These are phyloP conservation scores for Apamea anceps DNA, from an alignment of 2,888 invertebrate species.

Conservation along the genomic window DNA sequence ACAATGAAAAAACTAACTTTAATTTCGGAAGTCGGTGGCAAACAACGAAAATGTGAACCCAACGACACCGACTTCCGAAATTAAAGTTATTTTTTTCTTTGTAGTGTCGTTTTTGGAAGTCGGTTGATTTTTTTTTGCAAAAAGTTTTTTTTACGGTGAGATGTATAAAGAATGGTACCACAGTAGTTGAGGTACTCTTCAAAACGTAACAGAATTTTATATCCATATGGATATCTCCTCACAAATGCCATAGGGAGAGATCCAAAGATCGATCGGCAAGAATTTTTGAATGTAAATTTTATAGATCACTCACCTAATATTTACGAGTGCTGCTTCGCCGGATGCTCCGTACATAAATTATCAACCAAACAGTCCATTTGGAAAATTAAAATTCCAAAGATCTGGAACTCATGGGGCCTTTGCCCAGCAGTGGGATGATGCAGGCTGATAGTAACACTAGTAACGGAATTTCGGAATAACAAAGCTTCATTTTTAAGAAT, in stretches of 20 bases:
- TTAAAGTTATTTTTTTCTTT: too few species aligned
- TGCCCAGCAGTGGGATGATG: not conserved
- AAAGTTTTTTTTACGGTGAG: too few species aligned
- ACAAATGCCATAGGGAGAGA: not conserved
- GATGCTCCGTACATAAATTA: conserved; percentile 69
- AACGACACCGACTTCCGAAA: too few species aligned
- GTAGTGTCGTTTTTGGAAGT: too few species aligned
- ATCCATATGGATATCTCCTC: conserved; percentile 1
- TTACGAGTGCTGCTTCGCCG: conserved; percentile 54
- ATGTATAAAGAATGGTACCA: too few species aligned
- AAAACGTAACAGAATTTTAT: not conserved
- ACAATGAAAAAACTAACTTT: too few species aligned
- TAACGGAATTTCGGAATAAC: conserved; percentile 50
- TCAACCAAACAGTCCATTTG: conserved; percentile 71
- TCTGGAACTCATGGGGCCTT: not conserved
- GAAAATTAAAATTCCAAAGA: conserved; percentile 71
- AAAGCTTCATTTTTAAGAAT: conserved; percentile 4
- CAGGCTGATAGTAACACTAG: not conserved
- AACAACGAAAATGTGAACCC: too few species aligned
- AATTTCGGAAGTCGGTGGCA: too few species aligned
- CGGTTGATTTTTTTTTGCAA: too few species aligned
- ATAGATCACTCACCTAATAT: conserved; percentile 53
- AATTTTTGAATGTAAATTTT: conserved; percentile 32
- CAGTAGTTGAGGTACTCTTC: conserved; percentile 11
- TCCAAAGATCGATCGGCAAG: not conserved